phyloP scores from a whole-genome alignment of 2,888 invertebrate genomes.

The Lamellibrachia satsuma region DNA sequence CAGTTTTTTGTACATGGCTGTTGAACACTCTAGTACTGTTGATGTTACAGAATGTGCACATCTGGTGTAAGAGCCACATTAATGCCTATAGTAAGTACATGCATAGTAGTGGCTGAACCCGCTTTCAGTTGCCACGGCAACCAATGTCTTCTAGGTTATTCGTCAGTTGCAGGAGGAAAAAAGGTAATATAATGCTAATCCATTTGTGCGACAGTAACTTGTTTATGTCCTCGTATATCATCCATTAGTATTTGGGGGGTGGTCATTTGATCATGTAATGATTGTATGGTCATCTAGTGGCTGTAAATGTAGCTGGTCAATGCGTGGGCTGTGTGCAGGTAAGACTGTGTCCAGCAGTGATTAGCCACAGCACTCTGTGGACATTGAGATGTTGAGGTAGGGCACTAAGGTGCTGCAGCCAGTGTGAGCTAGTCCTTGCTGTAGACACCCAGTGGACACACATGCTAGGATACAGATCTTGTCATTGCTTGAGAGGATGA shows the following conservation, averaged over 20 bases:
- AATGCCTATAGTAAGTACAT: not conserved
- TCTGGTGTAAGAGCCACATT: not conserved
- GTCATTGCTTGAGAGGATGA: not conserved
- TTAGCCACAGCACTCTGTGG: not conserved
- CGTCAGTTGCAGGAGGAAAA: not conserved
- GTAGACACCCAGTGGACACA: not conserved
- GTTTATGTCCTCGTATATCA: not conserved
- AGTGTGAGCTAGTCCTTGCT: not conserved
- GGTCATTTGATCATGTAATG: not conserved
- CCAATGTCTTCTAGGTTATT: not conserved
- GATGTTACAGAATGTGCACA: not conserved
- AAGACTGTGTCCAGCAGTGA: not conserved
- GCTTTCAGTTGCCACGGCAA: not conserved
- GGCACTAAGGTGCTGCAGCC: not conserved
- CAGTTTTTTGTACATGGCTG: not conserved
- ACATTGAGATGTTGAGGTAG: not conserved
- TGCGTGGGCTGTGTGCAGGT: not conserved
- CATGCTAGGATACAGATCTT: not conserved
- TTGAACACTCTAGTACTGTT: not conserved
- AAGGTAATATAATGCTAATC: not conserved
- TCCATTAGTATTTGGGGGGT: not conserved
- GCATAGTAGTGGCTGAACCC: conserved; percentile 8
- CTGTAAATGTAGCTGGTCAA: not conserved
- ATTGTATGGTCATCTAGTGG: not conserved
- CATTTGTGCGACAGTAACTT: not conserved